Base-by-base conservation (phyloP, 37 sponge, comb jelly and placozoan genomes). In the Eunapius fragilis region DNA sequence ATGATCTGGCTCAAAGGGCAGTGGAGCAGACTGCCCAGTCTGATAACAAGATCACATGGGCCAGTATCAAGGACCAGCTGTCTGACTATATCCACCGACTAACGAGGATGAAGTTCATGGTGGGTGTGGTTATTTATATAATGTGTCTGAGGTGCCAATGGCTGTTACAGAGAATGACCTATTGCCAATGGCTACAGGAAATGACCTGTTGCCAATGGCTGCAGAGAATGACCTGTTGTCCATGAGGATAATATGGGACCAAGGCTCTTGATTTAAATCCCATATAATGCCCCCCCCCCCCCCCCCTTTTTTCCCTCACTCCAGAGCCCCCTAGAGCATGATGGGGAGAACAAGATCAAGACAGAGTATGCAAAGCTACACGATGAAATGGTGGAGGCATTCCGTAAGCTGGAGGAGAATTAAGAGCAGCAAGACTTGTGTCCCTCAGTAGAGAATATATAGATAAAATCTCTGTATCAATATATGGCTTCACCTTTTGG, bases 11-110 rank as follows among this genome's bases (percentile, higher is more conserved):
- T 0, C 91, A 92, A 78, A 95, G 95, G 68, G 91, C 97, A 11
- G 97, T 98, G 49, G 99, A 98, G 80, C 86, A 88, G 38, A 98
- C 99, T 17, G 86, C 95, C 19, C 91, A 95, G 83, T 87, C 94
- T 37, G 99, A 98, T 36, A 93, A 93, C 70, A 98, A 93, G 90
- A 93, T 98, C 69, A 98, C 99, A 36, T 98, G 99, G 99, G 89
- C 91, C 37, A 87, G 84, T 72, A 98, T 98, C 74, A 93, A 81
- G 49, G 99, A 98, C 45, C 82, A 91, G 71, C 78, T 91, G 73
- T 89, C 87, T 23, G 94, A 95, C 31, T 69, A 84, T 36, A 87
- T 98, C 75, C 90, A 95, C 88, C 90, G 93, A 48, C 87, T 98
- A 31, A 91, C 92, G 17, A 91, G 97, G 72, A 98, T 98, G 99